A percentile compares a stretch with the other conserved stretches of the same genome.
phyloP scores from a whole-genome alignment of 2,113 vertebrate genomes.

The Rhea americana region DNA sequence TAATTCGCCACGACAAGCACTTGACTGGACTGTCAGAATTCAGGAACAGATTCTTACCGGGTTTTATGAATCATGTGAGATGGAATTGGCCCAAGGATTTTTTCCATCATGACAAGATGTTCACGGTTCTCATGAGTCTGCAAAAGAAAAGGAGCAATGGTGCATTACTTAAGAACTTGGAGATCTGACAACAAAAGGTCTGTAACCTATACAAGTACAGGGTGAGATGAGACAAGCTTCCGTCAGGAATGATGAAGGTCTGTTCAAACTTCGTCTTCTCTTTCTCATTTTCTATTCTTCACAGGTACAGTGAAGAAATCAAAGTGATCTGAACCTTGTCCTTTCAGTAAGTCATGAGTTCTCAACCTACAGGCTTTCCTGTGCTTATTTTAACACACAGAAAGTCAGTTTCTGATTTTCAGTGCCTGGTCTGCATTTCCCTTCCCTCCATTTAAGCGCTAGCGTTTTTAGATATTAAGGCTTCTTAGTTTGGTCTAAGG shows the following conservation, averaged over 20 bases:
- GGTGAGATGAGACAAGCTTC: neutral
- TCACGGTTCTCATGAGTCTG: slow-evolving; percentile 97
- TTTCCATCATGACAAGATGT: slow-evolving; percentile 98
- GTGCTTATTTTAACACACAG: neutral
- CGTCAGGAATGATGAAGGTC: neutral
- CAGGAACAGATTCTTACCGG: slow-evolving; percentile 70
- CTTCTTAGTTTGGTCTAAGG: neutral
- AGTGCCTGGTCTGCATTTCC: neutral
- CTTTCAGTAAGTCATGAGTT: neutral
- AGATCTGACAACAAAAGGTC: neutral
- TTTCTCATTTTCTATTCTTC: neutral
- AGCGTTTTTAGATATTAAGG: accelerated
- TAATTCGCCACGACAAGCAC: accelerated
- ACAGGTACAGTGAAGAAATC: neutral
- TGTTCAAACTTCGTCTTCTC: neutral
- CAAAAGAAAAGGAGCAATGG: neutral
- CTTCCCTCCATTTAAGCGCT: neutral
- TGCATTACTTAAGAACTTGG: neutral
- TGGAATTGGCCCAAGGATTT: slow-evolving; percentile 92
- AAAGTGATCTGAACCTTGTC: neutral
- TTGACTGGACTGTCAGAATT: neutral
- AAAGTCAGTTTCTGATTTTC: neutral
- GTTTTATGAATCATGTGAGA: slow-evolving; percentile 90
- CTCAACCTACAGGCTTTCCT: neutral
- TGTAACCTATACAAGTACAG: neutral